phyloP scores from a whole-genome alignment of 2,888 invertebrate species.

The Aricia artaxerxes region DNA sequence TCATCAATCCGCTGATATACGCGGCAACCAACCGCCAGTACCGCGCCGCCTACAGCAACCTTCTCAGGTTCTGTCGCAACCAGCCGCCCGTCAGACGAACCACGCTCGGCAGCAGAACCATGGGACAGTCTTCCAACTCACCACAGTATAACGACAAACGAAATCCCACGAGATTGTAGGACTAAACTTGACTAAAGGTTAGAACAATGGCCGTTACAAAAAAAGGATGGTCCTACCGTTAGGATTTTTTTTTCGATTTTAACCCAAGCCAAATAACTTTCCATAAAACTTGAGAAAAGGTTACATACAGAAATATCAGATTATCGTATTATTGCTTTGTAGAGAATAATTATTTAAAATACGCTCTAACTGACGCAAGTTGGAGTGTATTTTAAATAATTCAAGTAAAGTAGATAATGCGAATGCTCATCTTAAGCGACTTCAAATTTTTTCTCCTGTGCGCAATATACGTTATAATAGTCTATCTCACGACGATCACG shows the following conservation, averaged over 20 bases:
- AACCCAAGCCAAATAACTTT: too few species aligned
- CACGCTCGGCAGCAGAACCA: conserved; percentile 72
- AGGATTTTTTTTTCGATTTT: background rate
- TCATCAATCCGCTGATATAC: conserved; percentile 94
- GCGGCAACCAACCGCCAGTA: conserved; percentile 94
- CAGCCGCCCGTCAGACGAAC: conserved; percentile 62
- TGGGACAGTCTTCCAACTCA: conserved; percentile 73
- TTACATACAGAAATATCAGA: too few species aligned
- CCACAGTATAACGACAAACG: conserved; percentile 69
- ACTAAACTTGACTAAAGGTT: background rate
- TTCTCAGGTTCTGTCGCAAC: conserved; percentile 70
- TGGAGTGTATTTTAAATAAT: too few species aligned
- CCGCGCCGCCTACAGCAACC: conserved; percentile 80
- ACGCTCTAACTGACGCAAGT: too few species aligned
- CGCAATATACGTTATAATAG: too few species aligned
- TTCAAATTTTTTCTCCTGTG: too few species aligned
- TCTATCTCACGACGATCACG: too few species aligned
- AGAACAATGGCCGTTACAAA: background rate
- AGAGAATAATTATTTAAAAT: too few species aligned
- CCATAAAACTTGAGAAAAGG: too few species aligned
- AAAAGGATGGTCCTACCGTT: background rate
- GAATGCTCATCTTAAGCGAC: too few species aligned
- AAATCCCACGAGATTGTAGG: conserved; percentile 69
- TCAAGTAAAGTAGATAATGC: too few species aligned
- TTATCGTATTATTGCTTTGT: too few species aligned